Base-by-base conservation (phyloP, 1,140 invertebrate species). In the Apis laboriosa region DNA sequence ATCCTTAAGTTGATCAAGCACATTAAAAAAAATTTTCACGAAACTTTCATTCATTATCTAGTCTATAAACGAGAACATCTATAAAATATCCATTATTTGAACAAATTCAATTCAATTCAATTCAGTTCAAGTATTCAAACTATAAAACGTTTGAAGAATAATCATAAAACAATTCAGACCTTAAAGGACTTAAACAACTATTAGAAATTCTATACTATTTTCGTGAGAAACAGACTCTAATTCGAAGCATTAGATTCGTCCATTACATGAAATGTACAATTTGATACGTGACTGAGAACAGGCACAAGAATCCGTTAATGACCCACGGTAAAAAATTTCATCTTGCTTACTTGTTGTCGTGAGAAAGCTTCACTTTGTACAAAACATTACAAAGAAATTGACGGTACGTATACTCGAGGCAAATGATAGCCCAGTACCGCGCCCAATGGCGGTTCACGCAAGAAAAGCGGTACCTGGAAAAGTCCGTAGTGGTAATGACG, bases 391-490 rank as follows among this genome's bases (percentile, higher is more conserved):
- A 72, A 53, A 28, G 24, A 55, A 28, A 55, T 55, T 28, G 63
- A 8, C 63, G 13, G n/a, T 66, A 66, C 28, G 34, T 43, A 43
- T 43, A 7, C 34, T 43, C 34, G 34, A 19, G 17, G n/a, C 70
- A 72, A 72, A 72, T 72, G 49, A 72, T 55, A 72, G 70, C 9
- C 24, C n/a, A 53, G 21, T 17, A 24, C 43, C 11, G 21, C 21
- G 68, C 28, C 43, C n/a, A 43, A 49, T 53, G 43, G 43, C 49
- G 34, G 21, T 51, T n/a, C 43, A 43, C 21, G 68, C 49, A 71
- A 71, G 43, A 71, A 71, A 51, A 71, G 13, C 68, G 34, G 24
- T 55, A n/a, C 49, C 70, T 28, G 49, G 70, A 72, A 72, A 72
- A 55, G n/a, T 72, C 24, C 34, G 34, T 43, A 15, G 24, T 17